Evolutionary conservation across 2,113 vertebrate species (phyloP).

Genomic region (Puffinus mauretanicus): DNA sequence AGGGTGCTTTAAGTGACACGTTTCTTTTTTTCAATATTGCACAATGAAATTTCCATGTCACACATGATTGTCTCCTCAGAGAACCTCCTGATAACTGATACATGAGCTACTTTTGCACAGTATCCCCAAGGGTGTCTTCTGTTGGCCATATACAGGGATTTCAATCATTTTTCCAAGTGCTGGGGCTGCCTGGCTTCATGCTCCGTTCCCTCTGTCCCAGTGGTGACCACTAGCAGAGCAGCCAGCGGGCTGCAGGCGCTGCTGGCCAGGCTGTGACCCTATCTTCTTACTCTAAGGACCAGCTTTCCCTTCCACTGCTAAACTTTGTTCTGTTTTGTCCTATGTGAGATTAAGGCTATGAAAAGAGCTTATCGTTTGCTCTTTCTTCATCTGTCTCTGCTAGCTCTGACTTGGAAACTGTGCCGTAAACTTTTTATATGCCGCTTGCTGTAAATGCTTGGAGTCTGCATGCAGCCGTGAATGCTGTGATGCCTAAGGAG

Average conservation of each 20-base stretch:
- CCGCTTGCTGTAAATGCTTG: background rate
- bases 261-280: background rate
- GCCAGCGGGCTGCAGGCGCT: rapidly evolving
- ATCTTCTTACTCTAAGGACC: background rate
- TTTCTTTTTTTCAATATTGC: background rate
- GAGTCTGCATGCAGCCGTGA: background rate
- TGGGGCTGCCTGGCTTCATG: background rate
- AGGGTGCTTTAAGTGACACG: background rate
- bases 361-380: background rate
- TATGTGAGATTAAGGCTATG: background rate
- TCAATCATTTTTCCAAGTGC: background rate
- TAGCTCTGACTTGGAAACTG: background rate
- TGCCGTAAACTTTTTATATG: background rate
- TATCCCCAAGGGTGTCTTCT: background rate
- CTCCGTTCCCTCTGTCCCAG: background rate
- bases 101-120: background rate
- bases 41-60: background rate
- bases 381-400: background rate
- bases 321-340: background rate
- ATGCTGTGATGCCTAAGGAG: background rate
- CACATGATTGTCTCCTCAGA: background rate
- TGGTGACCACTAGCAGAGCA: background rate
- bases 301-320: background rate
- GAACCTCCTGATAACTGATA: background rate
- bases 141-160: background rate